phyloP scores from a whole-genome alignment of 2,888 invertebrate species.

The Drosophila leonis region DNA sequence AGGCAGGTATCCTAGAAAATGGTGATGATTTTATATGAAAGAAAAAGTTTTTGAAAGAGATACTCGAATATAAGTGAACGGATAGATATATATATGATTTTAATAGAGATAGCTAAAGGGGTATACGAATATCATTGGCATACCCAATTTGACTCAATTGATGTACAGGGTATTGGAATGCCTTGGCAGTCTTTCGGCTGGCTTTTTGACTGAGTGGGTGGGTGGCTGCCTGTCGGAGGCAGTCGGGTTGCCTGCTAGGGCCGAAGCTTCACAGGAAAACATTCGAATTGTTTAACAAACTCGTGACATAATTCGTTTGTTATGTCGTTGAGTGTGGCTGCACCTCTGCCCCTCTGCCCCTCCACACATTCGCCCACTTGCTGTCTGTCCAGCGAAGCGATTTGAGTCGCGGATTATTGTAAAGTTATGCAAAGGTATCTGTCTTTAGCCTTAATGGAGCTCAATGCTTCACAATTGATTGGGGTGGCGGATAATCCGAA shows the following conservation, averaged over 20 bases:
- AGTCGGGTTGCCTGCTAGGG: neutral
- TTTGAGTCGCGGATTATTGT: slow-evolving; percentile 53
- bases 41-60: neutral
- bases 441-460: slow-evolving; percentile 27
- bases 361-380: neutral
- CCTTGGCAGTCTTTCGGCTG: slow-evolving; percentile 32
- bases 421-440: slow-evolving; percentile 64
- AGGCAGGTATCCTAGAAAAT: slow-evolving; percentile 21
- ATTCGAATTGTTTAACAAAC: slow-evolving; percentile 72
- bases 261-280: slow-evolving; percentile 48
- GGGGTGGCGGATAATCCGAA: slow-evolving; percentile 20
- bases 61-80: neutral
- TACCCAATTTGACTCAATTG: neutral
- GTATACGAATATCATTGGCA: neutral
- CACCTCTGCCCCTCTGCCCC: slow-evolving; percentile 5
- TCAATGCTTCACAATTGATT: slow-evolving; percentile 30
- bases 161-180: slow-evolving; percentile 33
- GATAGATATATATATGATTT: neutral
- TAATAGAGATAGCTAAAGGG: neutral
- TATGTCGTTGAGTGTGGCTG: slow-evolving; percentile 58
- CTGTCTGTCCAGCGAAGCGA: slow-evolving; percentile 48
- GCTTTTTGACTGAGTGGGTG: slow-evolving; percentile 40
- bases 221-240: slow-evolving; percentile 16
- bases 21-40: neutral
- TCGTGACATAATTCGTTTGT: slow-evolving; percentile 74